These are phyloP conservation scores for Eudemis profundana DNA, from an alignment of 2,888 invertebrate genomes.

Conservation along the genomic window DNA sequence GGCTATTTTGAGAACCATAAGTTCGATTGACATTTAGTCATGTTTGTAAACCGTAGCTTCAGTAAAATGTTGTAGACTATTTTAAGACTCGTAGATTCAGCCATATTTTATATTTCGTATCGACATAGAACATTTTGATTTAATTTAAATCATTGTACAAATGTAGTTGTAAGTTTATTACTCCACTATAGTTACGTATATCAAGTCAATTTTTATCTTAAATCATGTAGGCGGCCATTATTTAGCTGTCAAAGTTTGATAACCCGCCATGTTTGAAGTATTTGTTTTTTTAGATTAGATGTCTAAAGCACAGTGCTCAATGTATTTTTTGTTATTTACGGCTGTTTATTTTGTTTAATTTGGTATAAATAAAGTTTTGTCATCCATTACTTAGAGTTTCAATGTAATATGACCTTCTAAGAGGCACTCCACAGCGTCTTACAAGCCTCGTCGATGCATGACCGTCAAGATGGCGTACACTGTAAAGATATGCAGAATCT, in stretches of 20 bases:
- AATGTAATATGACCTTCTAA: slow-evolving; percentile 20
- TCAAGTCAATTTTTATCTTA: slow-evolving; percentile 40
- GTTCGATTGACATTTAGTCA: slow-evolving; percentile 7
- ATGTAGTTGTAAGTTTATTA: slow-evolving; percentile 42
- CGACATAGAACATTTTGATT: slow-evolving; percentile 91
- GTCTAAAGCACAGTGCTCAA: slow-evolving; percentile 43
- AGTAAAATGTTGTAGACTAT: no score
- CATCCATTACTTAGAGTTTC: slow-evolving; percentile 30
- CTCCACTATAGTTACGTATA: slow-evolving; percentile 42
- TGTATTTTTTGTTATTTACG: slow-evolving; percentile 30
- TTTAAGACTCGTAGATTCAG: no score
- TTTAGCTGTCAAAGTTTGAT: slow-evolving; percentile 18
- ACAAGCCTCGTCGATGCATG: no score
- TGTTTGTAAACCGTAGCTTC: no score
- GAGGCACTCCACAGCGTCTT: background rate
- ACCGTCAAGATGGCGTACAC: no score
- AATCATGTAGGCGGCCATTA: slow-evolving; percentile 12
- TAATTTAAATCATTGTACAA: slow-evolving; percentile 34
- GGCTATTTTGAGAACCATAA: background rate
- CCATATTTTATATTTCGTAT: slow-evolving; percentile 84
- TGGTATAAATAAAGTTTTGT: slow-evolving; percentile 48
- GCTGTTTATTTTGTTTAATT: slow-evolving; percentile 45
- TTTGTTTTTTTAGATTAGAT: slow-evolving; percentile 33
- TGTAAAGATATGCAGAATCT: no score
- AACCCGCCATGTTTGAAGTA: slow-evolving; percentile 24